These are phyloP conservation scores for Rafetus swinhoei DNA, from an alignment of 2,113 vertebrate species.

Conservation along the genomic window DNA sequence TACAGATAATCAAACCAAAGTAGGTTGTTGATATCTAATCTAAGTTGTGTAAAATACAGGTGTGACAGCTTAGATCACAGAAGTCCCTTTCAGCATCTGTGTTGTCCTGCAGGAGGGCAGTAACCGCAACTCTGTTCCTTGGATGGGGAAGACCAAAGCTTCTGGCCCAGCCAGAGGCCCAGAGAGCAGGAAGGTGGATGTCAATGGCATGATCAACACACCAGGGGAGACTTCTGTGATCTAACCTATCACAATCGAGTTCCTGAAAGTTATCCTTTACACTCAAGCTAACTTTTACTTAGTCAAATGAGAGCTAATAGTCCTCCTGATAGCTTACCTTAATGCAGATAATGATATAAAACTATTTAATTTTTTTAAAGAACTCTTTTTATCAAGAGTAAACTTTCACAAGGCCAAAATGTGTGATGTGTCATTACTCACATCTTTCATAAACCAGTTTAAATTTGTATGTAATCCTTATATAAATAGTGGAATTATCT, in stretches of 20 bases:
- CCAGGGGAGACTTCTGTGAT: too few species aligned
- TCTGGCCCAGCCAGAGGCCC: too few species aligned
- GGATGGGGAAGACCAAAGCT: too few species aligned
- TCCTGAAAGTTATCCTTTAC: neutral
- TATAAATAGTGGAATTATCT: neutral
- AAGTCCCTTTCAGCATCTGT: too few species aligned
- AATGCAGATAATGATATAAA: neutral
- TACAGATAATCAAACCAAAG: neutral
- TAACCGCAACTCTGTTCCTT: too few species aligned
- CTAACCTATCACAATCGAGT: too few species aligned
- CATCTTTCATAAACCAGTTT: neutral
- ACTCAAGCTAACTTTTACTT: neutral
- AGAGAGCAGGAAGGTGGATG: too few species aligned
- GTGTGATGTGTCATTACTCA: neutral
- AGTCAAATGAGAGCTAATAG: neutral
- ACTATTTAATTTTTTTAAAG: neutral
- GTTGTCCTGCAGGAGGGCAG: too few species aligned
- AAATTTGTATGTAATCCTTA: neutral
- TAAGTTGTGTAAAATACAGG: neutral
- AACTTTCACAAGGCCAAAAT: neutral
- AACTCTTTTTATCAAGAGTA: neutral
- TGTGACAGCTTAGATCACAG: too few species aligned
- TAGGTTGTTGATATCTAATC: neutral
- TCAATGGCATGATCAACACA: too few species aligned
- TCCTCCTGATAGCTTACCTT: neutral